phyloP scores from a whole-genome alignment of 2,888 invertebrate genomes.

The Synanthedon formicaeformis region DNA sequence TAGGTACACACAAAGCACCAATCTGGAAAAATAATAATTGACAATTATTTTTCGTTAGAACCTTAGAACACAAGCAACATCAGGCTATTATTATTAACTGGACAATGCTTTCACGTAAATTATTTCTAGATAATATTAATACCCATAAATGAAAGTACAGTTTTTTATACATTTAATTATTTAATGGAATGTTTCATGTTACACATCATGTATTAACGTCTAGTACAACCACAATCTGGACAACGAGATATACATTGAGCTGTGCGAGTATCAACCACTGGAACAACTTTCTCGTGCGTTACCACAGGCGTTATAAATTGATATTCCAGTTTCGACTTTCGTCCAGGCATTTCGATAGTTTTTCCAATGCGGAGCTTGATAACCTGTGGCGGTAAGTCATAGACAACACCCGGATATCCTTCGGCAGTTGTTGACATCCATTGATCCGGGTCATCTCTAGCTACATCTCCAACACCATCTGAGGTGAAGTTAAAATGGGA shows the following conservation, averaged over 20 bases:
- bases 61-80: no score
- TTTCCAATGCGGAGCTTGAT: conserved; percentile 52
- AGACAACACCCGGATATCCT: conserved; percentile 45
- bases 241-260: conserved; percentile 41
- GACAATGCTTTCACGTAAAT: not conserved
- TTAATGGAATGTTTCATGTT: conserved; percentile 2
- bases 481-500: conserved; percentile 53
- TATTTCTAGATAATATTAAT: not conserved
- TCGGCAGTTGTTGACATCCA: conserved; percentile 31
- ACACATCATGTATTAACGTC: not conserved
- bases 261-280: conserved; percentile 43
- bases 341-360: conserved; percentile 47
- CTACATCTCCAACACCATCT: conserved; percentile 49
- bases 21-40: no score
- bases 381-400: conserved; percentile 47
- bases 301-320: conserved; percentile 50
- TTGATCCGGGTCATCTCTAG: conserved; percentile 50
- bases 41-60: no score
- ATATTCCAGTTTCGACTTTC: conserved; percentile 54
- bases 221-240: conserved; percentile 21
- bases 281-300: conserved; percentile 28
- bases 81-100: no score
- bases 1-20: no score
- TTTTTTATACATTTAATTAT: not conserved
- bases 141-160: not conserved